Base-by-base conservation (phyloP, 1,140 invertebrate species). In the Hypsibius dujardini region DNA sequence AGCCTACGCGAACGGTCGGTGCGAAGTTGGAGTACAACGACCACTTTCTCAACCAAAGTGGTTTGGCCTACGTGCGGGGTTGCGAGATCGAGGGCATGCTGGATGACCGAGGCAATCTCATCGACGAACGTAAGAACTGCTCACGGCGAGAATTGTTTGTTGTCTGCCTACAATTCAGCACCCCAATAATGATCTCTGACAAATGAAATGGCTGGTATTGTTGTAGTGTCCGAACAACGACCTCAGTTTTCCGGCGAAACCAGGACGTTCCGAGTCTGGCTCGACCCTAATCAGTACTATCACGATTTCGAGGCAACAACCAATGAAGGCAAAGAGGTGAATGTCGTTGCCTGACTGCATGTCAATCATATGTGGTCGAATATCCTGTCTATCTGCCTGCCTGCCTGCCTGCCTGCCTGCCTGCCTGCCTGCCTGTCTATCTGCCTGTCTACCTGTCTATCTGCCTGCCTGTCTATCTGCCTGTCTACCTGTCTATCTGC, bases 31-130 rank as follows among this genome's bases (percentile, higher is more conserved):
- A 88, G 76, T 85, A 87, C 73, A 86, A 88, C 74, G 81, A 87
- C 62, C 87, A 90, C 3, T 94, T 96, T 78, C 84, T 92, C 62
- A 86, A 89, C 1, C 90, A 95, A 83, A 90, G 94, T 50, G 92
- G 94, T 1, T 82, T 99, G 67, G 85, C 86, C 0, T 90, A 87
- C 77, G 92, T 99, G 0, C 83, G 96, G 56, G 96, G 96, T 0
- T 99, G 96, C 82, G 96, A 99, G 81, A 87, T 99, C 45, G 95
- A 98, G 81, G 95, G 95, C 15, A 92, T 99, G 90, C 79, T 99
- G n/a, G 94, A 98, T 79, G 87, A 87, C 40, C 89, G 90, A 74
- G 95, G 95, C 0, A 85, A 92, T 74, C 89, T 99, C 1, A 95
- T 99, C 71, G 95, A 99, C 80, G 95, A 99, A 80, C 92, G 78